Base-by-base conservation (phyloP, 2,113 vertebrate genomes). In the Eulemur rufifrons region DNA sequence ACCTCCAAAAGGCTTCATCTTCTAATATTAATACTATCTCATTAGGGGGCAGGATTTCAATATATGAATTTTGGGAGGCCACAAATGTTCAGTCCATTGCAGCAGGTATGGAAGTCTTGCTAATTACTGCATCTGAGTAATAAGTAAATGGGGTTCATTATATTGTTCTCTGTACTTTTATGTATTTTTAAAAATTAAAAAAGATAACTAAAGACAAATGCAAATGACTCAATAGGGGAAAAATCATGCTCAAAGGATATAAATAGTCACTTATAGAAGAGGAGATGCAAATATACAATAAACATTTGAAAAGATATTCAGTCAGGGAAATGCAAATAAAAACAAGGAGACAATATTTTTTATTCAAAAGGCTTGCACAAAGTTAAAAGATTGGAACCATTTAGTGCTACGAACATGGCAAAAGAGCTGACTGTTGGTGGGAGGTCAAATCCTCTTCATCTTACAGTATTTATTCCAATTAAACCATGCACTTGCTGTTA, bases 341-440 rank as follows among this genome's bases (percentile, higher is more conserved):
- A 88, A 96, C 52, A 74, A 74, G 29, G 21, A 86, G 71, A 73
- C 77, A 73, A 8, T 47, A 83, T 39, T 74, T 95, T 94, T 80
- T 91, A 59, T 94, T 71, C 61, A 95, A 82, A 95, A 87, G n/a
- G 59, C 45, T 81, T 29, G 18, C 21, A 88, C 82, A 61, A 92
- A 59, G 71, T 81, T 76, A 85, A 96, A 91, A 85, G 50, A 66
- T 71, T n/a, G 56, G 69, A 18, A 52, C 10, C 18, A 83, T 77
- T 9, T 66, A 77, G 17, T 86, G 32, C 39, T 52, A 50, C 82
- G 37, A 89, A 45, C 20, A 17, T 29, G n/a, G 25, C 59, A 84
- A 86, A 91, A 93, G 15, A 87, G 10, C 80, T 89, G 45, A 59
- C 15, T 54, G 23, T 56, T 87, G 29, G 61, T 84, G 18, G 13